Base-by-base conservation (phyloP, 1,140 invertebrate species). In the Nomia melanderi region DNA sequence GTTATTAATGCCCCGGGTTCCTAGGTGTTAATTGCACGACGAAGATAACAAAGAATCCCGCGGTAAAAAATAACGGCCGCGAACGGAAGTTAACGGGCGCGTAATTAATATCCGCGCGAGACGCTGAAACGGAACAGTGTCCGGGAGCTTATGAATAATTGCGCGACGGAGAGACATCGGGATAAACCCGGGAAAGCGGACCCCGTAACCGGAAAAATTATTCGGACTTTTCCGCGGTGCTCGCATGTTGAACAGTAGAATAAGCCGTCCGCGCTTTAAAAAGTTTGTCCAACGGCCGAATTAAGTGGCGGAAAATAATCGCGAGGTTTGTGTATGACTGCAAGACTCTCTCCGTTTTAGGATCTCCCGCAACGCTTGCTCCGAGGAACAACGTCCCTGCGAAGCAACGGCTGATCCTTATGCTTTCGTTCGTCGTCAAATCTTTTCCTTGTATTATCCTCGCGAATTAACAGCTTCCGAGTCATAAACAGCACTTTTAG, bases 101-200 rank as follows among this genome's bases (percentile, higher is more conserved):
- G 50, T 56, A 57, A 75, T 75, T 67, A 75, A 66, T 66, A 74
- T 65, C 59, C 59, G 47, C 59, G 25, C 23, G 59, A 74, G 71
- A 56, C 62, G 27, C 17, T 66, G 53, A 56, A 75, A 67, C 53
- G 63, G 27, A 56, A 75, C 53, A 74, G 56, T 66, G 72, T 74
- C 62, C 63, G 44, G 50, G 41, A 50, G 50, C 36, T 75, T 75
- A 57, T 75, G 72, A 75, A 75, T 75, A 75, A 75, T 75, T 44
- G 23, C 17, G 23, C 39, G 36, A 36, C 36, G 20, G 29, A 25
- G 62, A 62, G 27, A 41, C 50, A 66, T 66, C n/a, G 50, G 39
- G 65, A 77, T 71, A 47, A 60, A 60, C 41, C 50, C 56, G 9
- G 66, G 27, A 25, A 27, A 7, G 41, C 14, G 5, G 31, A 20